These are phyloP conservation scores for Holcopasites calliopsidis DNA, from an alignment of 1,140 invertebrate species.

Conservation along the genomic window DNA sequence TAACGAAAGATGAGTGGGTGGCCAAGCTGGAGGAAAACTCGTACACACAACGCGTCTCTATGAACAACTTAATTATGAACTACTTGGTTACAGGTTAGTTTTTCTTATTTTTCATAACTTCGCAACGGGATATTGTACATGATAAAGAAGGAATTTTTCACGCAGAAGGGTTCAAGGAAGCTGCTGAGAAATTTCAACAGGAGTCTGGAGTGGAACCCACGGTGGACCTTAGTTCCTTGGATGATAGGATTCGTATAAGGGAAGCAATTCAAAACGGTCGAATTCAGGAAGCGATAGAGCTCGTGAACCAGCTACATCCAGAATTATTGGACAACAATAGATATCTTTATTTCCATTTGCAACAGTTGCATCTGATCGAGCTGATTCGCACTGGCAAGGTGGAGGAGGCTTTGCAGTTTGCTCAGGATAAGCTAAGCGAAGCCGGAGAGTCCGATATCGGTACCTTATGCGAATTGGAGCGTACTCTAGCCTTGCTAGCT, in stretches of 20 bases:
- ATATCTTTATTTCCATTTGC: conserved; percentile 97
- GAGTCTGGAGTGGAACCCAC: conserved; percentile 94
- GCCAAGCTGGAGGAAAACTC: conserved; percentile 83
- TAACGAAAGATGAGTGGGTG: conserved; percentile 76
- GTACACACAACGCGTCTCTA: conserved; percentile 92
- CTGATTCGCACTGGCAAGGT: conserved; percentile 93
- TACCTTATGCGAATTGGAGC: conserved; percentile 87
- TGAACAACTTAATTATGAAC: conserved; percentile 99
- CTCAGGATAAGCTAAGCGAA: conserved; percentile 95
- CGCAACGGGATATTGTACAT: too few relatives aligned
- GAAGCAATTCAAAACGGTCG: conserved; percentile 96
- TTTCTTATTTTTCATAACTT: conserved; percentile 3
- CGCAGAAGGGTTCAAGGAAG: conserved; percentile 97
- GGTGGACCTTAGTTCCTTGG: conserved; percentile 92
- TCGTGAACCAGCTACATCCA: conserved; percentile 97
- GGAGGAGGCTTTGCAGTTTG: conserved; percentile 97
- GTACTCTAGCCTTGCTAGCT: conserved; percentile 95
- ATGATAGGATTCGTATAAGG: conserved; percentile 96
- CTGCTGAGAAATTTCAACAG: conserved; percentile 97
- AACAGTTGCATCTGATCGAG: conserved; percentile 97
- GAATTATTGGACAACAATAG: conserved; percentile 96
- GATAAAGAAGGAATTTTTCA: not conserved
- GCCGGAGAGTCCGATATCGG: conserved; percentile 93
- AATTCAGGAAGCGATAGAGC: conserved; percentile 94
- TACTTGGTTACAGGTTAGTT: conserved; percentile 95